Evolutionary conservation across 2,888 invertebrate genomes (phyloP), one percentile per base, ranked within the genome.

Genomic region (Drosophila borealis): DNA sequence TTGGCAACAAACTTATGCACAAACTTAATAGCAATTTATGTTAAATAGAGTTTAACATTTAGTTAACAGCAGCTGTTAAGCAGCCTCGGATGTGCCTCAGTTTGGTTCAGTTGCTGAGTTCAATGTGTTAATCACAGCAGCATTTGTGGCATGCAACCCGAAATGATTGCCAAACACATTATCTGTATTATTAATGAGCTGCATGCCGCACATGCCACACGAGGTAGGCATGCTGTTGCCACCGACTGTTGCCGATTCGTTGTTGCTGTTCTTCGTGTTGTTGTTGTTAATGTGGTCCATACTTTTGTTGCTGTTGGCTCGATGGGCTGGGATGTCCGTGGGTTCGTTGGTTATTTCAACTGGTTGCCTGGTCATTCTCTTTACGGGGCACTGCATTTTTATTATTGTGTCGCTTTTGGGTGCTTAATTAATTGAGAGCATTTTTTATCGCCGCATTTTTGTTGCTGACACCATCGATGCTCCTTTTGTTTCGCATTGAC

Each of bases 341-440:
- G 17, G 29, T 10, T 49, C 10, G 14, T 36, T 25, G 50, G 11
- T 56, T 36, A 37, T 64, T 49, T 63, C 34, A 49, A 50, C 42
- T 44, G 33, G 6, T 14, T 33, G 17, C 17, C n/a, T 66, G 55
- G 36, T 46, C 61, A 63, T 54, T 74, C 67, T 60, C 53, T 67
- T 66, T 46, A 62, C 61, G 57, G 55, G 21, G 36, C 74, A 60
- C 46, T 66, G 71, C 64, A 54, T 67, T 73, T 70, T 77, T 71
- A 63, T 84, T 66, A 63, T 70, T 61, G 65, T 69, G 65, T 78
- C 51, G 65, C 63, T 73, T 81, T 87, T 61, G 70, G 85, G 82
- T 81, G 81, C 81, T 89, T 89, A 87, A 84, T 84, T 84, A 84
- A 89, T 84, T 84, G 88, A 87, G 87, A 81, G 70, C 88, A 81